phyloP scores from a whole-genome alignment of 2,888 invertebrate species.

The Ischnus inquisitorius region DNA sequence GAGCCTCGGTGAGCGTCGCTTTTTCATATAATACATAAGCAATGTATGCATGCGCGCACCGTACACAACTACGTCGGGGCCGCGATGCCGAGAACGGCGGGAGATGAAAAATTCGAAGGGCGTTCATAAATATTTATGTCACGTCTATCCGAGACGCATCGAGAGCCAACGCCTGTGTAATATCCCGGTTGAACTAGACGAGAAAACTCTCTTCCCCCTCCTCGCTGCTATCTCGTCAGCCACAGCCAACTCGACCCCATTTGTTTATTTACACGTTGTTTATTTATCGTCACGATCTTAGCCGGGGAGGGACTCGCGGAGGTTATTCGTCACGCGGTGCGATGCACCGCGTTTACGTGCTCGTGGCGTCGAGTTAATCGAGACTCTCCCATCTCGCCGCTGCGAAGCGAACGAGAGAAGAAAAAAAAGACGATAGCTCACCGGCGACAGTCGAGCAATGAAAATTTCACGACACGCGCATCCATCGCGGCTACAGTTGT shows the following conservation, averaged over 20 bases:
- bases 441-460: slow-evolving; percentile 29
- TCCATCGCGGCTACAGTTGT: background rate
- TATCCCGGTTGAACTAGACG: background rate
- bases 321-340: slow-evolving; percentile 4
- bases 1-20: background rate
- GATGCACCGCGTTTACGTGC: slow-evolving; percentile 15
- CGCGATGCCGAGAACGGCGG: background rate
- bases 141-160: slow-evolving; percentile 34
- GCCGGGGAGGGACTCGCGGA: background rate
- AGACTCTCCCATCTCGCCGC: slow-evolving; percentile 12
- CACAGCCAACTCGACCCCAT: background rate
- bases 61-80: too few relatives aligned
- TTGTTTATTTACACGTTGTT: slow-evolving; percentile 47
- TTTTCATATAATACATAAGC: background rate
- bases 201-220: background rate
- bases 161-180: slow-evolving; percentile 14
- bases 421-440: slow-evolving; percentile 9
- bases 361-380: slow-evolving; percentile 8
- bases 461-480: slow-evolving; percentile 66
- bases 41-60: background rate
- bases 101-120: slow-evolving; percentile 35
- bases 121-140: slow-evolving; percentile 53
- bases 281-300: slow-evolving; percentile 37
- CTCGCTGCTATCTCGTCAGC: background rate
- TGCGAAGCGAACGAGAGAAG: background rate